Percentiles rank a stretch among this genome's conserved stretches.
phyloP scores from a whole-genome alignment of 1,140 invertebrate genomes.

The Frieseomelitta varia region DNA sequence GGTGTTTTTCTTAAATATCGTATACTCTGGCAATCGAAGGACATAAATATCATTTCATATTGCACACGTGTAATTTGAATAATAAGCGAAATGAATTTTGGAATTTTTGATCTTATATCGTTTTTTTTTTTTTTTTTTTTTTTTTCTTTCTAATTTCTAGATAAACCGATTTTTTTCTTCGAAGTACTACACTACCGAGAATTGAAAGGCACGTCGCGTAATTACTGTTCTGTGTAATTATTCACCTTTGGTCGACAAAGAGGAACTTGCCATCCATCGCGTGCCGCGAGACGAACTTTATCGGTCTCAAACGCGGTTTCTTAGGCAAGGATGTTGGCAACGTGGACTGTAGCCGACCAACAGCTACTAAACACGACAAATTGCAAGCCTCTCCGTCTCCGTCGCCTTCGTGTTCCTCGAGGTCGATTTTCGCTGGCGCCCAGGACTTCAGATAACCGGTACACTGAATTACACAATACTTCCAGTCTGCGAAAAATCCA shows the following conservation, averaged over 20 bases:
- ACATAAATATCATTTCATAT: no score
- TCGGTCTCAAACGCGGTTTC: conserved; percentile 71
- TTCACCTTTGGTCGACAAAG: conserved; percentile 95
- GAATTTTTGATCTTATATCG: no score
- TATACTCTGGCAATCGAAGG: no score
- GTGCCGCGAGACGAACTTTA: conserved; percentile 97
- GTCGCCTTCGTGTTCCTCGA: conserved; percentile 86
- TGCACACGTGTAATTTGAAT: neutral
- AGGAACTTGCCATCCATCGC: conserved; percentile 98
- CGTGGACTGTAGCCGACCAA: conserved; percentile 87
- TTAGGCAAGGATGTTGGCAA: conserved; percentile 60
- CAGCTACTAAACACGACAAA: conserved; percentile 92
- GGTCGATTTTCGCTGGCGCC: conserved; percentile 89
- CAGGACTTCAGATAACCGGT: conserved; percentile 96
- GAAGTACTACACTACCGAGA: no score
- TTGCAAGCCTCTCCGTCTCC: conserved; percentile 89
- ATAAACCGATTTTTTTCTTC: no score
- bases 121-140: no score
- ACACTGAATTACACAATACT: conserved; percentile 92
- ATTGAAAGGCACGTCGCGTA: no score
- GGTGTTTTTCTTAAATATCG: no score
- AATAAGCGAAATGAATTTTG: no score
- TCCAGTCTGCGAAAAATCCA: conserved; percentile 84
- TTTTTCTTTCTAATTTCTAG: no score
- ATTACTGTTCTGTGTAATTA: neutral